phyloP scores from a whole-genome alignment of 2,888 invertebrate species.

The Nomada ruficornis region DNA sequence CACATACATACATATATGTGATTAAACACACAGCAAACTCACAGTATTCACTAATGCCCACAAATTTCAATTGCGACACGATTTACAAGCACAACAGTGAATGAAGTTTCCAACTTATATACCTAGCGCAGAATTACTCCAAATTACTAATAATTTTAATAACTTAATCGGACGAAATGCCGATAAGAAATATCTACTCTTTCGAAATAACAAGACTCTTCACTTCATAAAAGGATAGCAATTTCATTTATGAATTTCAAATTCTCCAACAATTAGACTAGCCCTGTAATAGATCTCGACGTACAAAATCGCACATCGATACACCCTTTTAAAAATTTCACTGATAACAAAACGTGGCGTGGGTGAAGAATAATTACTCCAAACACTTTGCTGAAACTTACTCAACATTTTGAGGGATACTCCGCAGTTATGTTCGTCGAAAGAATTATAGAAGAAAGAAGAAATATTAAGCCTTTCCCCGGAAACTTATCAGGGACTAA shows the following conservation, averaged over 20 bases:
- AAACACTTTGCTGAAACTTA: conserved; percentile 40
- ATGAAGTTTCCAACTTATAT: neutral
- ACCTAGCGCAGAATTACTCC: neutral
- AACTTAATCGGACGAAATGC: neutral
- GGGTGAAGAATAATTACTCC: neutral
- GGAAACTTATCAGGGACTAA: neutral
- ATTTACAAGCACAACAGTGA: neutral
- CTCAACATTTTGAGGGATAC: conserved; percentile 38
- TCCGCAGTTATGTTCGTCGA: neutral
- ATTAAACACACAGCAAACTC: neutral
- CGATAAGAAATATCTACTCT: neutral
- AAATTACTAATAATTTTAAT: neutral
- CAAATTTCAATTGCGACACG: neutral
- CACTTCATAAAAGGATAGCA: neutral
- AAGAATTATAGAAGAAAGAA: neutral
- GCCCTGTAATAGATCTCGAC: neutral
- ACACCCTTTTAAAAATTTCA: neutral
- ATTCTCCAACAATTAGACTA: neutral
- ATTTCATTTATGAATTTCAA: neutral
- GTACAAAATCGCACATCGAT: neutral
- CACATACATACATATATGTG: neutral
- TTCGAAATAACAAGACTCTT: neutral
- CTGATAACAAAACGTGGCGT: neutral
- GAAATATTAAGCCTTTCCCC: neutral
- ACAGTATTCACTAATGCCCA: neutral